A percentile compares a stretch with the other conserved stretches of the same genome.
Conservation (phyloP, 2,113 vertebrate genomes). For the Eidolon helvum region DNA sequence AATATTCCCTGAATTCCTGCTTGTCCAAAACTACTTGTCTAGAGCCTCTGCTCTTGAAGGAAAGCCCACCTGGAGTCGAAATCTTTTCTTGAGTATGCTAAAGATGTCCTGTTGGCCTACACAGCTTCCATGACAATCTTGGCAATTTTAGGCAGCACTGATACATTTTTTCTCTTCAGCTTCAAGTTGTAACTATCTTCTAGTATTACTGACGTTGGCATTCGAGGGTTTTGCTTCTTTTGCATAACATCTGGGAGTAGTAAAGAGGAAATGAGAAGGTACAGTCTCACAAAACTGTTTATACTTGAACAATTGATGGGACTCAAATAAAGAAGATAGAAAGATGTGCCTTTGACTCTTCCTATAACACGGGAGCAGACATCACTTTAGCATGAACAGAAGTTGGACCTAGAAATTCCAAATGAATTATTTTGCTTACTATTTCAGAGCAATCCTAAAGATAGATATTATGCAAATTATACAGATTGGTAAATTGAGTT, state of each 20-base stretch:
- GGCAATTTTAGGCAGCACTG: background rate
- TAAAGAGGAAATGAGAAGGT: background rate
- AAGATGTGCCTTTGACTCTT: background rate
- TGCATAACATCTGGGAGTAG: background rate
- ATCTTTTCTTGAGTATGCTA: background rate
- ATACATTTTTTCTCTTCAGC: background rate
- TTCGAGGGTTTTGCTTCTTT: background rate
- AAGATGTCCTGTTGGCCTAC: background rate
- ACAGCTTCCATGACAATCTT: background rate
- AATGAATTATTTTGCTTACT: background rate
- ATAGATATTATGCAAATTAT: background rate
- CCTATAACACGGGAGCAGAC: background rate
- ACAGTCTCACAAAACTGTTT: background rate
- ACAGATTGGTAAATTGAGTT: background rate
- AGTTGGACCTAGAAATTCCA: background rate
- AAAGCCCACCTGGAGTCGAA: background rate
- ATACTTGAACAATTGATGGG: background rate
- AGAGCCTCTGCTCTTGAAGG: background rate
- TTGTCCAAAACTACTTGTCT: background rate
- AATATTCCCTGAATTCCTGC: background rate
- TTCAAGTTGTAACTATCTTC: background rate
- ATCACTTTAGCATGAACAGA: background rate
- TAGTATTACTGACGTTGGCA: background rate
- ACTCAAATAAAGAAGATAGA: background rate
- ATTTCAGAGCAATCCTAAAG: background rate